A percentile compares a stretch with the other conserved stretches of the same genome.
phyloP scores from a whole-genome alignment of 2,888 invertebrate genomes.

The Microctonus aethiopoides region DNA sequence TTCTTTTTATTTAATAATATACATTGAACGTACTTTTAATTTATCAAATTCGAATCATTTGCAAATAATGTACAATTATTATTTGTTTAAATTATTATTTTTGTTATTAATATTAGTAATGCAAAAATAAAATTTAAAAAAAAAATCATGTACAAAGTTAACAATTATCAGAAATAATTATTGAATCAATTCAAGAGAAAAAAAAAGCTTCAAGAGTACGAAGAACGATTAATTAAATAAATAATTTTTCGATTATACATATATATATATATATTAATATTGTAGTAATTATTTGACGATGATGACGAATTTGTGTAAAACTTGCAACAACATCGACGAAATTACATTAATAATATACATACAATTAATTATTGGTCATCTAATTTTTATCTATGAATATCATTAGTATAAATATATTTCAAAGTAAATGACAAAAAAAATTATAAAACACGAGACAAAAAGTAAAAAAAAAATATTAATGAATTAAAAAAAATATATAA shows the following conservation, averaged over 20 bases:
- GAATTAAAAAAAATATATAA: not conserved
- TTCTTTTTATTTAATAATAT: no score
- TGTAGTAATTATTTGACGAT: no score
- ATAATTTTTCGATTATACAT: not conserved
- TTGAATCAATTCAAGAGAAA: not conserved
- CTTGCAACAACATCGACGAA: not conserved
- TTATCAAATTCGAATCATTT: no score
- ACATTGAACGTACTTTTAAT: no score
- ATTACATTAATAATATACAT: not conserved
- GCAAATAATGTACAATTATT: not conserved
- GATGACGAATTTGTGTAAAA: not conserved
- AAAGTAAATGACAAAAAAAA: not conserved
- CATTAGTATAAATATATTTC: slow-evolving; percentile 1
- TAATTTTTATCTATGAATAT: slow-evolving; percentile 1
- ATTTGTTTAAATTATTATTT: no score
- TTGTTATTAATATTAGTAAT: not conserved
- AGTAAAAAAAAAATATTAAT: not conserved
- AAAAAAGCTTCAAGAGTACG: not conserved
- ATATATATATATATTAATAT: not conserved
- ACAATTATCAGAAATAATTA: not conserved
- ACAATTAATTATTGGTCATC: not conserved
- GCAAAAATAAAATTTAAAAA: no score
- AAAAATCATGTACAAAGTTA: not conserved
- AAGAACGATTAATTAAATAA: not conserved
- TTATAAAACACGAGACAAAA: not conserved